These are phyloP conservation scores for Nannoperca australis DNA, from an alignment of 2,797 vertebrate species.

Conservation along the genomic window DNA sequence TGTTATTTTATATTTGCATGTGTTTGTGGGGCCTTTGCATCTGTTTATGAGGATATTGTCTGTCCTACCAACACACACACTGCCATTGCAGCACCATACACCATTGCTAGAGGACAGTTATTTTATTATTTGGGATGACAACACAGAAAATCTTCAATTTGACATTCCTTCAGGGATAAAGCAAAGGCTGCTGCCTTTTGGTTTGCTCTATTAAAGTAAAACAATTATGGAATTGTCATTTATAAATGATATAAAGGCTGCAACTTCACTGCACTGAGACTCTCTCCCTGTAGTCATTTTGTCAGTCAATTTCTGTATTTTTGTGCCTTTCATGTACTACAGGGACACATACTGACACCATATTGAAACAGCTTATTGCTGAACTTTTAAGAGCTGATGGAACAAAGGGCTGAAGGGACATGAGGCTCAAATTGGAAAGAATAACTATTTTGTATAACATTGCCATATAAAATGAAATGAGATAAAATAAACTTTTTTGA, in stretches of 20 bases:
- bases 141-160: slow-evolving; percentile 54
- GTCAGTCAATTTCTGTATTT: slow-evolving; percentile 37
- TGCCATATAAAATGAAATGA: slow-evolving; percentile 23
- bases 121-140: slow-evolving; percentile 59
- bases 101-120: slow-evolving; percentile 14
- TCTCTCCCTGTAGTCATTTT: slow-evolving; percentile 22
- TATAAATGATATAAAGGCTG: slow-evolving; percentile 19
- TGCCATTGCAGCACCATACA: not conserved
- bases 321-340: slow-evolving; percentile 30
- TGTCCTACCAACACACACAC: not conserved
- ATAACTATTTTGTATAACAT: slow-evolving; percentile 16
- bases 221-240: slow-evolving; percentile 44
- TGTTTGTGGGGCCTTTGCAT: slow-evolving; percentile 3
- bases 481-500: slow-evolving; percentile 40
- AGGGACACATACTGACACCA: slow-evolving; percentile 25
- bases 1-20: not conserved
- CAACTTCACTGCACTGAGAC: slow-evolving; percentile 7
- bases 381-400: slow-evolving; percentile 26
- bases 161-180: slow-evolving; percentile 50
- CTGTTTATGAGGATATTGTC: slow-evolving; percentile 8
- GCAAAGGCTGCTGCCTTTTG: slow-evolving; percentile 48
- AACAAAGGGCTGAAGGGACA: slow-evolving; percentile 52
- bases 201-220: slow-evolving; percentile 50
- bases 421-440: slow-evolving; percentile 15
- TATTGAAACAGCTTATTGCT: slow-evolving; percentile 44